A percentile compares a stretch with the other conserved stretches of the same genome.
phyloP scores from a whole-genome alignment of 2,113 vertebrate genomes.

The Eudyptes chrysolophus region DNA sequence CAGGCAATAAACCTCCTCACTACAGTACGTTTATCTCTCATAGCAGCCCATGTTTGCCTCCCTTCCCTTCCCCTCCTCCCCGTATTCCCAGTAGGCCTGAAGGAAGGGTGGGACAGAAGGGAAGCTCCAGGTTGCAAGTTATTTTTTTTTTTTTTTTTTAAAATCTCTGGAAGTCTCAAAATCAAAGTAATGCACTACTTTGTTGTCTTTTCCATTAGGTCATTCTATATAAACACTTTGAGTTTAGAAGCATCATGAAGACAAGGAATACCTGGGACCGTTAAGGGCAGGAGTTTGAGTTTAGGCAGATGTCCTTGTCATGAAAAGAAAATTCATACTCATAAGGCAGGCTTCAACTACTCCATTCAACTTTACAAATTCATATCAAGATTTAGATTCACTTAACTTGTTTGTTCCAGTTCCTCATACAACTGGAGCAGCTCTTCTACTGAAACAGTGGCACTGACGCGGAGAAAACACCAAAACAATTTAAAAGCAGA shows the following conservation, averaged over 20 bases:
- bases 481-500: not conserved
- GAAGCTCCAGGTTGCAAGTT: not conserved
- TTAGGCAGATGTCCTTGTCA: not conserved
- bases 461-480: not conserved
- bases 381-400: not conserved
- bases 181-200: not conserved
- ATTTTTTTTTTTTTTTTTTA: not conserved
- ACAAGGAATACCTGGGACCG: not conserved
- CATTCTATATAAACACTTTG: not conserved
- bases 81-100: not conserved
- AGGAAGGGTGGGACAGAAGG: not conserved
- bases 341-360: not conserved
- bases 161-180: not conserved
- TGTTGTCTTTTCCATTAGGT: not conserved
- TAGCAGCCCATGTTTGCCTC: not conserved
- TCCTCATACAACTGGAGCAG: not conserved
- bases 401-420: not conserved
- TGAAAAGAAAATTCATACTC: not conserved
- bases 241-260: not conserved
- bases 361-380: not conserved
- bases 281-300: not conserved
- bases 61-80: not conserved
- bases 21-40: not conserved
- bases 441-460: not conserved
- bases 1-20: conserved; percentile 36